Conservation (phyloP, 2,797 vertebrate genomes). For the Chaetodon trifasciatus region DNA sequence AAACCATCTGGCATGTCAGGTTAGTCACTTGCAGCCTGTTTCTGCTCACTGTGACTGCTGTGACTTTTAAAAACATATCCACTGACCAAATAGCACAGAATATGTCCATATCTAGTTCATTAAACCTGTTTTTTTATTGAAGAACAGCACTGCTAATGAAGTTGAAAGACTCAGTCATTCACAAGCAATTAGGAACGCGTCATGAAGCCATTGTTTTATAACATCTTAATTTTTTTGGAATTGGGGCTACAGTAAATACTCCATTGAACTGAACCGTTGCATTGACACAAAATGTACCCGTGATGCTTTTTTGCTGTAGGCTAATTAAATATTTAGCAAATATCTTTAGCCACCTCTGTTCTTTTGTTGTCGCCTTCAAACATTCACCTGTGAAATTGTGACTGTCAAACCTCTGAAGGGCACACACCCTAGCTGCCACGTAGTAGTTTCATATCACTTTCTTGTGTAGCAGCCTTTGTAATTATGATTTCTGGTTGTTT, state of each 20-base stretch:
- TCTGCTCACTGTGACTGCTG: not conserved
- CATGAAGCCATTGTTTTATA: too few relatives aligned
- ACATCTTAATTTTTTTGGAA: not conserved
- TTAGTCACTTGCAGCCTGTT: not conserved
- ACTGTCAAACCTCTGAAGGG: not conserved
- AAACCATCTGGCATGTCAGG: too few relatives aligned
- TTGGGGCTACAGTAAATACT: not conserved
- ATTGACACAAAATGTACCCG: not conserved
- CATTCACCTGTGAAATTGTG: not conserved
- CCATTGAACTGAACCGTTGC: not conserved
- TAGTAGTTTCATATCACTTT: not conserved
- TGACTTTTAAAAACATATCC: not conserved
- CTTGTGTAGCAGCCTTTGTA: not conserved
- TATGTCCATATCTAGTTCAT: not conserved
- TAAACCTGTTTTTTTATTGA: not conserved
- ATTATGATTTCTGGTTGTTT: not conserved
- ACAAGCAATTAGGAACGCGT: too few relatives aligned
- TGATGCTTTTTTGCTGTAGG: not conserved
- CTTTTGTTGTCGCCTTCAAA: not conserved
- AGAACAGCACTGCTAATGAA: too few relatives aligned
- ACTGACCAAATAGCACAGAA: not conserved
- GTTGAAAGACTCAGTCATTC: too few relatives aligned
- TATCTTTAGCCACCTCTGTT: not conserved
- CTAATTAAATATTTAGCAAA: not conserved
- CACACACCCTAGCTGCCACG: not conserved